Conservation (phyloP, 2,888 invertebrate genomes). For the Clivina fossor region DNA sequence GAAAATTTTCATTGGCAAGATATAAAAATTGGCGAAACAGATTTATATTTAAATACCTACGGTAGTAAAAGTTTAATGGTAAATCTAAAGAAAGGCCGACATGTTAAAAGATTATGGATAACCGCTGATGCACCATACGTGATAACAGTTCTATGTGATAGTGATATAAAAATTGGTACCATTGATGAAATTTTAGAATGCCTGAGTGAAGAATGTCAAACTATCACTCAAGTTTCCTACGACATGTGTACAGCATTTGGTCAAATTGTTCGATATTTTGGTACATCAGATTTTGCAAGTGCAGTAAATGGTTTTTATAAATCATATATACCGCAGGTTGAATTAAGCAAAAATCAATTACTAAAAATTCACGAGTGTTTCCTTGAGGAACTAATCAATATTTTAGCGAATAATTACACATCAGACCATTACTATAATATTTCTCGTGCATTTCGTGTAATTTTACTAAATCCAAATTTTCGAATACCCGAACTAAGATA, state of each 20-base stretch:
- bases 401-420: constrained; percentile 3
- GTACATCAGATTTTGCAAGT: constrained; percentile 41
- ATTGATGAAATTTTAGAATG: constrained; percentile 44
- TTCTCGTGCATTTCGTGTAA: constrained; percentile 14
- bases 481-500: constrained; percentile 2
- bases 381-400: constrained; percentile 18
- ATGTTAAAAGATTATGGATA: constrained; percentile 44
- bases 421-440: constrained; percentile 7
- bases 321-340: constrained; percentile 43
- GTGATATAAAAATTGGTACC: constrained; percentile 42
- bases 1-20: constrained; percentile 47
- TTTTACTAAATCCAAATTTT: constrained; percentile 23
- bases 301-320: constrained; percentile 42
- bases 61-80: constrained; percentile 44
- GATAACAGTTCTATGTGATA: constrained; percentile 42
- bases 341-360: constrained; percentile 37
- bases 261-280: constrained; percentile 46
- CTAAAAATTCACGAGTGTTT: constrained; percentile 31
- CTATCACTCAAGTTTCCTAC: constrained; percentile 42
- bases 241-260: constrained; percentile 46
- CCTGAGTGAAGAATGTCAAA: constrained; percentile 45
- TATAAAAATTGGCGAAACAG: constrained; percentile 39
- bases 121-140: constrained; percentile 44
- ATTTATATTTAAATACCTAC: constrained; percentile 42
- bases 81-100: constrained; percentile 37